Evolutionary conservation across 1,140 invertebrate species (phyloP).

Genomic region (Panagrolaimus sp.): DNA sequence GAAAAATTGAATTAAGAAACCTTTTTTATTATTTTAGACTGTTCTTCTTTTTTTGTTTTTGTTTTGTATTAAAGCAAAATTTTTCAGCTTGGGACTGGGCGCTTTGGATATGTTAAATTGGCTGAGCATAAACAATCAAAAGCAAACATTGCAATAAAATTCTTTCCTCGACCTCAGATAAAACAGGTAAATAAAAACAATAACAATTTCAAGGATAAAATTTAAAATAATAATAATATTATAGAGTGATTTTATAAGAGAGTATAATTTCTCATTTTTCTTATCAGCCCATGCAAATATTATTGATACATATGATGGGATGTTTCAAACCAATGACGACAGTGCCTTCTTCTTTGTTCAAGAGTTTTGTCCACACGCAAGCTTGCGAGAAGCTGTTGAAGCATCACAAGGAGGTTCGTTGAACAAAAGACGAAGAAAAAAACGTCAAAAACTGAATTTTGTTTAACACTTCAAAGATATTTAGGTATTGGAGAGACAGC

Average conservation of each 20-base stretch:
- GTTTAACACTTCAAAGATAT: slow-evolving; percentile 16
- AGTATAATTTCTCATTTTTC: slow-evolving; percentile 67
- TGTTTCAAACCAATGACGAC: slow-evolving; percentile 58
- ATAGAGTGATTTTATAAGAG: slow-evolving; percentile 63
- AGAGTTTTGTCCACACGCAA: slow-evolving; percentile 52
- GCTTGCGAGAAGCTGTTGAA: slow-evolving; percentile 63
- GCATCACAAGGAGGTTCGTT: slow-evolving; percentile 41
- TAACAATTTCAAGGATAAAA: not conserved
- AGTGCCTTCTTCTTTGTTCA: slow-evolving; percentile 56
- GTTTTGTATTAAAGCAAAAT: not conserved
- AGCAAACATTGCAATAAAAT: slow-evolving; percentile 49
- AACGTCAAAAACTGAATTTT: not conserved
- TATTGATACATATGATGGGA: slow-evolving; percentile 62
- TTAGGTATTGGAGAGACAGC: slow-evolving; percentile 49
- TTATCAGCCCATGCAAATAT: slow-evolving; percentile 64
- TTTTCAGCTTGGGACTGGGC: slow-evolving; percentile 51
- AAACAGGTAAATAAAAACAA: slow-evolving; percentile 42
- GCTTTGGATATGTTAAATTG: slow-evolving; percentile 54
- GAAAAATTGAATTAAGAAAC: not conserved
- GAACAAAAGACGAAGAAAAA: slow-evolving; percentile 54
- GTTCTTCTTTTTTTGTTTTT: not conserved
- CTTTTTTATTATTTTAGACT: not conserved
- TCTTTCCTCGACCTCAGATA: slow-evolving; percentile 51
- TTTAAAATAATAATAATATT: slow-evolving; percentile 24
- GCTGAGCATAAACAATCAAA: slow-evolving; percentile 52